These are phyloP conservation scores for Diogma glabrata DNA, from an alignment of 2,888 invertebrate genomes.

Conservation along the genomic window DNA sequence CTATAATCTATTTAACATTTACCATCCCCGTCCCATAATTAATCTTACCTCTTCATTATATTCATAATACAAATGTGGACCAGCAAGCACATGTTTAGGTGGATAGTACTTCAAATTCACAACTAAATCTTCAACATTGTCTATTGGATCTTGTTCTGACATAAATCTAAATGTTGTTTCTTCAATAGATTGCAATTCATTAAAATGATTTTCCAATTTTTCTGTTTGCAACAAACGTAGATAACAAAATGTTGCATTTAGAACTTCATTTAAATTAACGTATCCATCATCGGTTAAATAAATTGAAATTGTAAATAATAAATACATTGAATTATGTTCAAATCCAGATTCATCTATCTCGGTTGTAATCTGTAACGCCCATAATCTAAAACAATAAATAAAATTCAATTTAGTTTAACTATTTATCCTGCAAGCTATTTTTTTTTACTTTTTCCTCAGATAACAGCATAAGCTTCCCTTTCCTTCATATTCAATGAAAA, in stretches of 20 bases:
- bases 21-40: no score
- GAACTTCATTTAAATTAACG: constrained; percentile 42
- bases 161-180: constrained; percentile 61
- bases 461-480: constrained; percentile 70
- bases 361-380: constrained; percentile 60
- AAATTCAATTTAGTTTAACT: no score
- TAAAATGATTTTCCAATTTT: constrained; percentile 58
- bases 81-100: constrained; percentile 66
- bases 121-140: constrained; percentile 65
- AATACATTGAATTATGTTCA: constrained; percentile 68
- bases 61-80: constrained; percentile 60
- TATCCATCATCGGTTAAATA: constrained; percentile 69
- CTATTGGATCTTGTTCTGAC: constrained; percentile 56
- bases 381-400: no score
- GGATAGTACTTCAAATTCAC: constrained; percentile 73
- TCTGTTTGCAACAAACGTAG: constrained; percentile 55
- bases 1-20: no score
- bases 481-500: constrained; percentile 78
- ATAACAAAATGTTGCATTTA: constrained; percentile 68
- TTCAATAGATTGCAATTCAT: constrained; percentile 59
- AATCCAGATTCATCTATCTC: constrained; percentile 65
- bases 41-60: constrained; percentile 53
- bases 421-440: no score
- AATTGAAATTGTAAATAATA: constrained; percentile 60
- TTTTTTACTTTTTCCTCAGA: constrained; percentile 59